Evolutionary conservation across 2,888 invertebrate genomes (phyloP).

Genomic region (Psylliodes chrysocephalus): DNA sequence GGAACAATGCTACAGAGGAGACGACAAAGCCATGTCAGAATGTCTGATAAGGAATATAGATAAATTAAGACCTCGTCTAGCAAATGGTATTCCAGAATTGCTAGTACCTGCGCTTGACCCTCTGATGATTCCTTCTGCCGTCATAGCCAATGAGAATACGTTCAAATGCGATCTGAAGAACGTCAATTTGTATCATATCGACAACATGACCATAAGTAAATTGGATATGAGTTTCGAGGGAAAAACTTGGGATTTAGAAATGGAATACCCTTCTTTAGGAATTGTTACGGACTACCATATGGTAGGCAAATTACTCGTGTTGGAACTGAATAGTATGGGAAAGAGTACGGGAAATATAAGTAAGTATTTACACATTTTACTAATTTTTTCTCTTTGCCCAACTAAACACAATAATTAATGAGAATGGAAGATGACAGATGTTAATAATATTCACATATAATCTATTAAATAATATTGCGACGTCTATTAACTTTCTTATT

Average conservation of each 20-base stretch:
- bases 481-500: too few species aligned
- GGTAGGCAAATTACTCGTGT: conserved; percentile 73
- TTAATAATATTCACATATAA: too few species aligned
- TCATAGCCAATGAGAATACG: conserved; percentile 64
- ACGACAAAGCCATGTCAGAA: conserved; percentile 68
- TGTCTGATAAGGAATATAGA: conserved; percentile 72
- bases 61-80: conserved; percentile 67
- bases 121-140: conserved; percentile 72
- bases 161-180: conserved; percentile 19
- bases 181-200: conserved; percentile 65
- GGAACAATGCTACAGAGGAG: conserved; percentile 72
- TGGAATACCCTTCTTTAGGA: conserved; percentile 71
- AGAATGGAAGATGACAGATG: too few species aligned
- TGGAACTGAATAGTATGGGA: conserved; percentile 72
- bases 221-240: background rate
- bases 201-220: conserved; percentile 64
- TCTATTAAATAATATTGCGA: too few species aligned
- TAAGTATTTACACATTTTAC: too few species aligned
- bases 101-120: conserved; percentile 76
- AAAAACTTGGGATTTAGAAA: conserved; percentile 67
- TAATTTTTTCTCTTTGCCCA: too few species aligned
- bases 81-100: conserved; percentile 72
- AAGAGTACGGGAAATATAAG: background rate
- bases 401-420: too few species aligned
- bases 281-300: conserved; percentile 73